Conservation (phyloP, 1,140 invertebrate species). For the Stegodyphus mimosarum region DNA sequence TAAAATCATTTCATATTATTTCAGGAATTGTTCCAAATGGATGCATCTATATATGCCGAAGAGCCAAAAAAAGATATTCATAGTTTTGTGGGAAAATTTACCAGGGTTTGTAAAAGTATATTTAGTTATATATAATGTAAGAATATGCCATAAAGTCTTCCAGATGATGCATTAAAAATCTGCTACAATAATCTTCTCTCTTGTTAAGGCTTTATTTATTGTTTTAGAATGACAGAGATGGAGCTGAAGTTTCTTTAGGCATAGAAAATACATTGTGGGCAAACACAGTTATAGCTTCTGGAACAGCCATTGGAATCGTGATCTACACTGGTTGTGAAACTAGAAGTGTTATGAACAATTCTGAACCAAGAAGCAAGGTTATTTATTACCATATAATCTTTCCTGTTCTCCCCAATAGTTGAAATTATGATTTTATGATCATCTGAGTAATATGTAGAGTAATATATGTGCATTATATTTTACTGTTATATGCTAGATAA, state of each 20-base stretch:
- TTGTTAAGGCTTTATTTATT: not conserved
- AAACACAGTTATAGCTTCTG: conserved; percentile 97
- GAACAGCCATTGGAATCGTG: conserved; percentile 90
- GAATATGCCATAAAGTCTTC: not conserved
- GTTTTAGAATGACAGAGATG: conserved; percentile 72
- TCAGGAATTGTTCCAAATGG: conserved; percentile 85
- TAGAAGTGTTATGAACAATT: conserved; percentile 98
- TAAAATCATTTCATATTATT: conserved; percentile 32
- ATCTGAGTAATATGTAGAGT: no score
- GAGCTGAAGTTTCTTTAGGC: conserved; percentile 82
- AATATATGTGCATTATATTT: no score
- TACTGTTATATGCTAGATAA: no score
- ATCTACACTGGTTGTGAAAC: conserved; percentile 98
- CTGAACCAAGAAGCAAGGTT: conserved; percentile 88
- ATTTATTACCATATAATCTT: not conserved
- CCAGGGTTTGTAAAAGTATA: conserved; percentile 72
- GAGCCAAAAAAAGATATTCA: conserved; percentile 98
- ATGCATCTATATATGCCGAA: conserved; percentile 92
- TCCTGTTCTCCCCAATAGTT: no score
- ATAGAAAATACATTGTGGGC: conserved; percentile 99
- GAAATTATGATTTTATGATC: no score
- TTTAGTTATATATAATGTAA: not conserved
- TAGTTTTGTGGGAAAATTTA: conserved; percentile 96
- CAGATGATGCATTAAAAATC: no score
- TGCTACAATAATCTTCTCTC: not conserved